phyloP scores from a whole-genome alignment of 2,113 vertebrate genomes.

The Rutilus rutilus region DNA sequence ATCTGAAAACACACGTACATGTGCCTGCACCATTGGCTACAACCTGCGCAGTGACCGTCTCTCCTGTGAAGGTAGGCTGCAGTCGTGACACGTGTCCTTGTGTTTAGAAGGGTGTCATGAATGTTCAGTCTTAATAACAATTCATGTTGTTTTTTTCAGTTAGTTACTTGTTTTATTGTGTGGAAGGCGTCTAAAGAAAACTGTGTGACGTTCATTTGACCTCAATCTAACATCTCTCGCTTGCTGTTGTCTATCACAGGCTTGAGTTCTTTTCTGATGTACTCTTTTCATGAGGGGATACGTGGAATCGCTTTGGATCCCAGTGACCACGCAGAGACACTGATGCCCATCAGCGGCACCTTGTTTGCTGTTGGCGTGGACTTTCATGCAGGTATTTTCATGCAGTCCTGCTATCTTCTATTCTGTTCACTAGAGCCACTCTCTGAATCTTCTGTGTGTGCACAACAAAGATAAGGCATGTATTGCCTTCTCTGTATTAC shows the following conservation, averaged over 20 bases:
- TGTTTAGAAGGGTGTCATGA: neutral
- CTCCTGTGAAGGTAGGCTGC: constrained; percentile 87
- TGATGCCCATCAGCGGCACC: constrained; percentile 94
- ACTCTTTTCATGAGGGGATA: constrained; percentile 95
- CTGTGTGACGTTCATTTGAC: neutral
- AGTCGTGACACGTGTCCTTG: neutral
- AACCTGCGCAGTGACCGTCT: constrained; percentile 89
- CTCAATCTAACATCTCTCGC: neutral
- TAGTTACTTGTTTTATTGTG: neutral
- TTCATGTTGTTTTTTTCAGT: neutral
- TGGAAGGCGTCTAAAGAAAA: neutral
- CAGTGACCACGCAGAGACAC: constrained; percentile 89
- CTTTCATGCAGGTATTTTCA: constrained; percentile 90
- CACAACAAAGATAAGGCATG: constrained; percentile 37
- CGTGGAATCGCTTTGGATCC: constrained; percentile 92
- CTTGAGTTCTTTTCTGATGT: constrained; percentile 95
- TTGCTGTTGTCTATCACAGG: constrained; percentile 72
- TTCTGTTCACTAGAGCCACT: constrained; percentile 5
- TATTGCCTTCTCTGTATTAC: constrained; percentile 14
- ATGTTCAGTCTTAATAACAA: neutral
- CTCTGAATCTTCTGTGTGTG: constrained; percentile 1
- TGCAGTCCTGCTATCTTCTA: neutral
- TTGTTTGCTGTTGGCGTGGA: constrained; percentile 97
- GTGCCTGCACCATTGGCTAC: constrained; percentile 94
- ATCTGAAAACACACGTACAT: constrained; percentile 91